These are phyloP conservation scores for Pseudorhiza aurosa DNA, from an alignment of 30 jellyfish, hydroid and myxozoan genomes.

Conservation along the genomic window DNA sequence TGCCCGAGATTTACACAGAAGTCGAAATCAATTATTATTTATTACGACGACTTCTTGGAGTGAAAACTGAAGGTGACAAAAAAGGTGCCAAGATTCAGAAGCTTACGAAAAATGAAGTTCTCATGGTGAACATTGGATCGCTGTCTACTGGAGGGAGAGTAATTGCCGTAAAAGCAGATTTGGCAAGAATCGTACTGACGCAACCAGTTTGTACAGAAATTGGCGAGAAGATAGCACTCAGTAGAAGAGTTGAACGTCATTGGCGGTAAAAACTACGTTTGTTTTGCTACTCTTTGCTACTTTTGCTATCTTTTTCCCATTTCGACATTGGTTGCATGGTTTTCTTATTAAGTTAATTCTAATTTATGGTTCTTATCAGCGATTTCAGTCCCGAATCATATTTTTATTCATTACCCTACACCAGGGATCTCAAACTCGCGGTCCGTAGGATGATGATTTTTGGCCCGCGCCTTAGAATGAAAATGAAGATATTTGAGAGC, in stretches of 20 bases:
- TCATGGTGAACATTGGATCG: conserved; percentile 99
- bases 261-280: conserved; percentile 92
- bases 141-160: conserved; percentile 99
- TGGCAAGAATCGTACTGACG: conserved; percentile 95
- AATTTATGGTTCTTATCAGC: background rate
- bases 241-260: conserved; percentile 99
- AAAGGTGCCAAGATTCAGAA: conserved; percentile 99
- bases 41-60: conserved; percentile 95
- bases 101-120: conserved; percentile 91
- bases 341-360: too few species aligned
- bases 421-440: too few species aligned
- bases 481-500: too few species aligned
- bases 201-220: conserved; percentile 99
- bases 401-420: too few species aligned
- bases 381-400: background rate
- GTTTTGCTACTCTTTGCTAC: too few species aligned
- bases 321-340: too few species aligned
- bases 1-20: conserved; percentile 97
- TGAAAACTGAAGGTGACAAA: conserved; percentile 98
- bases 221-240: conserved; percentile 98
- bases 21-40: conserved; percentile 90
- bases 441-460: too few species aligned
- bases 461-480: too few species aligned
- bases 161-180: conserved; percentile 98
- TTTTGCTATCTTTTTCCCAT: too few species aligned